Base-by-base conservation (phyloP, 2,888 invertebrate genomes). In the Epistrophella euchroma region DNA sequence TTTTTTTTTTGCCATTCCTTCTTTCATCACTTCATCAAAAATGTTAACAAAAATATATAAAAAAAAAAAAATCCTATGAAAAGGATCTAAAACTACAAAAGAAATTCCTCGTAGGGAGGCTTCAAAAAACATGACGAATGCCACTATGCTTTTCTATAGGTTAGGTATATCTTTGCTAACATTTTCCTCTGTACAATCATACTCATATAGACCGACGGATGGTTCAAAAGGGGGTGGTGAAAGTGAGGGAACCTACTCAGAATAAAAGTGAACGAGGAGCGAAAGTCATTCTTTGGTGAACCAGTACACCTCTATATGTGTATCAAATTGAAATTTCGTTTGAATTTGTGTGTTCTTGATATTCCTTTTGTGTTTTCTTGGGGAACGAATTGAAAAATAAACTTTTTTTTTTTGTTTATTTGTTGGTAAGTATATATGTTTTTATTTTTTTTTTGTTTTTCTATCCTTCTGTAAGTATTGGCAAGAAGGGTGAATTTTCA, bases 41-140 rank as follows among this genome's bases (percentile, higher is more conserved):
- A 56, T 50, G 28, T 74, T 74, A 15, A 50, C 25, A 28, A 58
- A 47, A 50, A 52, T 10, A 45, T 17, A 45, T 2, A 7, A 43
- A n/a, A 43, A 11, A 68, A 25, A 64, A 64, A 64, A 52, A 66
- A 37, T 40, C 28, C 25, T 45, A 15, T 76, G 62, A 78, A 86
- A 86, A 86, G 82, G 86, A 78, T 71, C 77, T 78, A 52, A 82
- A 86, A 86, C 86, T 86, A 86, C 82, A 86, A 85, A 86, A 82
- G 86, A 70, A 77, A 82, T 86, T 82, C 70, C 64, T 73, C 17
- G 64, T 50, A 78, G 82, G 71, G 71, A 86, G 75, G 74, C 58
- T 74, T 81, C 45, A 37, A 40, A 37, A 70, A 71, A 82, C 77
- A 74, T 77, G 74, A 82, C 86, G 77, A 86, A 82, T 74, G 82